Base-by-base conservation (phyloP, 2,797 vertebrate species). In the Columba guinea region DNA sequence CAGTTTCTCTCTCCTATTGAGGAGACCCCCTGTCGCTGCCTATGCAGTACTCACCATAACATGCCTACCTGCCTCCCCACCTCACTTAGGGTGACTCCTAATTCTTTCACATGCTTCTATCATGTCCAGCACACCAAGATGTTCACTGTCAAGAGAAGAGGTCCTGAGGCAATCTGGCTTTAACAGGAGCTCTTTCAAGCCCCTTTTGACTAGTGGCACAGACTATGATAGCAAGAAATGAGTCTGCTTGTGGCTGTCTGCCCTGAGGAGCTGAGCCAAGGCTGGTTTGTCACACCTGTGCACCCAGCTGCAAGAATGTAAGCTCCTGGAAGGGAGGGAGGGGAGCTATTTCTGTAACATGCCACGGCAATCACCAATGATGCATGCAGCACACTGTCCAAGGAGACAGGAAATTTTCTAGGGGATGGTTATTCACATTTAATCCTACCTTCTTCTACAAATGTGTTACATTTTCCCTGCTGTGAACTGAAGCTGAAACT, bases 311-410 rank as follows among this genome's bases (percentile, higher is more conserved):
- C 52, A 30, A 56, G 81, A 59, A 59, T 30, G 27, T 49, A 10
- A 60, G 73, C 28, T 90, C 76, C 90, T 63, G 35, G 19, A 80
- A 49, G 63, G 37, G 53, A 79, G 32, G 92, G 73, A 94, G 58
- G 35, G n/a, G 23, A 94, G 46, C 69, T 96, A 71, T 94, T 93
- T 88, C 90, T 93, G 69, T 78, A 71, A 27, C 53, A 52, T 60
- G 77, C 84, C 85, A 71, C 1, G 18, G 80, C 69, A 93, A 81
- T 86, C 53, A 28, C 76, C 39, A 10, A 53, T 64, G 76, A 71
- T 64, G 58, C 83, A 41, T 30, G 19, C 80, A 81, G 80, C 53
- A 27, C 51, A 2, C 53, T 32, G 56, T 13, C 63, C 79, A 34
- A 64, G 35, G 77, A 88, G 65, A 75, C 56, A 46, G 67, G 41